phyloP scores from a whole-genome alignment of 2,113 vertebrate species.

The Nesoenas mayeri region DNA sequence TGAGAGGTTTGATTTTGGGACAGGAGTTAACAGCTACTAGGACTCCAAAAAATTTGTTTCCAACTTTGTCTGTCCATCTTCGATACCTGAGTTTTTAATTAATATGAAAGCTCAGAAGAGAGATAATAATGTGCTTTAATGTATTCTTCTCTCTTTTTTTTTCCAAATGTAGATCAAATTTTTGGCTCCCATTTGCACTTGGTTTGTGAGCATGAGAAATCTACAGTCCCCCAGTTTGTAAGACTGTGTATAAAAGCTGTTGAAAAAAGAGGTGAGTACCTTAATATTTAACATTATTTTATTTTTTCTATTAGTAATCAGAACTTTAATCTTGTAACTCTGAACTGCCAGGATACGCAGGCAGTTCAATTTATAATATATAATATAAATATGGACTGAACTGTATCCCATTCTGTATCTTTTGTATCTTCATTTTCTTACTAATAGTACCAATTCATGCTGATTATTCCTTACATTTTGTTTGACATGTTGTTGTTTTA shows the following conservation, averaged over 20 bases:
- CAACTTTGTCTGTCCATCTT: not conserved
- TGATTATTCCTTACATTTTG: conserved; percentile 50
- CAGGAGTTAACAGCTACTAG: not conserved
- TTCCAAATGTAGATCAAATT: conserved; percentile 83
- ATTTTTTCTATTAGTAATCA: not conserved
- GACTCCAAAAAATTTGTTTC: not conserved
- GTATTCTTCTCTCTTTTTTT: conserved; percentile 25
- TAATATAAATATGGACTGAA: conserved; percentile 23
- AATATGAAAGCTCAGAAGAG: not conserved
- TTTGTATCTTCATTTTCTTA: conserved; percentile 55
- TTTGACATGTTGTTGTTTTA: conserved; percentile 65
- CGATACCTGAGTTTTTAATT: not conserved
- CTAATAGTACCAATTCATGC: conserved; percentile 47
- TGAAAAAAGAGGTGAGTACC: conserved; percentile 86
- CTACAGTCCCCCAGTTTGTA: conserved; percentile 87
- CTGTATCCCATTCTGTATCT: conserved; percentile 30
- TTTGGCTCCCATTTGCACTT: conserved; percentile 88
- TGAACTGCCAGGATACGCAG: not conserved
- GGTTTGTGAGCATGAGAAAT: conserved; percentile 87
- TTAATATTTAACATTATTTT: not conserved
- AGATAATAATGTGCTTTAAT: not conserved
- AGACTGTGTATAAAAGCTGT: conserved; percentile 85
- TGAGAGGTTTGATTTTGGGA: not conserved
- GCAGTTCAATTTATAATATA: conserved; percentile 20
- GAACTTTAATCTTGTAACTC: not conserved